Percentiles rank a stretch among this genome's conserved stretches.
These are phyloP conservation scores for Galerucella calmariensis DNA, from an alignment of 2,888 invertebrate genomes.

Conservation along the genomic window DNA sequence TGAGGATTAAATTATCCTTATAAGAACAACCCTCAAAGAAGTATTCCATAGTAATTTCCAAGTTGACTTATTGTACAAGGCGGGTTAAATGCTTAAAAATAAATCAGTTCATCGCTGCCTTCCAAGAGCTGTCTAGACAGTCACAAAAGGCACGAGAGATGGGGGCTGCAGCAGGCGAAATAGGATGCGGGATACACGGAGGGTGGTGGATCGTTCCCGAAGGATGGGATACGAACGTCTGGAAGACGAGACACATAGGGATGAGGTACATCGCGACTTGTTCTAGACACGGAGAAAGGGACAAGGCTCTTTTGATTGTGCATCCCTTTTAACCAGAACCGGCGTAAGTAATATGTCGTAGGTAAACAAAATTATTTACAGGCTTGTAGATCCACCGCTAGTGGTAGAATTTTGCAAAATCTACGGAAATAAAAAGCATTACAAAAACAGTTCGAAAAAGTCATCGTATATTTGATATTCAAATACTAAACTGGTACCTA, in stretches of 20 bases:
- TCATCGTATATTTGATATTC: too few species aligned
- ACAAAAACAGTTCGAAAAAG: too few species aligned
- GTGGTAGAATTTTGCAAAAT: too few species aligned
- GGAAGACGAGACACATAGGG: constrained; percentile 16
- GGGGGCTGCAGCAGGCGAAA: constrained; percentile 18
- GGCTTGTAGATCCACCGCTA: too few species aligned
- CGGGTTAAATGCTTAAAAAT: constrained; percentile 8
- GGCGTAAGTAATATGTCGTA: not conserved
- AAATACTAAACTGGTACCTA: too few species aligned
- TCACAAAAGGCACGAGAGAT: constrained; percentile 13
- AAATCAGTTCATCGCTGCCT: constrained; percentile 13
- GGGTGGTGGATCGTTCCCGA: constrained; percentile 9
- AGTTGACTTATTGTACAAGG: not conserved
- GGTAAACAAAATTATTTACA: too few species aligned
- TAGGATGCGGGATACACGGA: constrained; percentile 15
- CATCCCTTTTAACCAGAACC: not conserved
- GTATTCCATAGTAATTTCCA: not conserved
- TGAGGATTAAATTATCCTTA: not conserved
- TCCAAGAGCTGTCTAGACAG: constrained; percentile 25
- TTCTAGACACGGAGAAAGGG: constrained; percentile 14
- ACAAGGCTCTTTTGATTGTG: constrained; percentile 11
- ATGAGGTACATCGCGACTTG: constrained; percentile 7
- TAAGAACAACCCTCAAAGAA: not conserved
- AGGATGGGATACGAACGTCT: constrained; percentile 21
- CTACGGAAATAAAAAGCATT: too few species aligned